Base-by-base conservation (phyloP, 2,113 vertebrate genomes). In the Butorides virescens region DNA sequence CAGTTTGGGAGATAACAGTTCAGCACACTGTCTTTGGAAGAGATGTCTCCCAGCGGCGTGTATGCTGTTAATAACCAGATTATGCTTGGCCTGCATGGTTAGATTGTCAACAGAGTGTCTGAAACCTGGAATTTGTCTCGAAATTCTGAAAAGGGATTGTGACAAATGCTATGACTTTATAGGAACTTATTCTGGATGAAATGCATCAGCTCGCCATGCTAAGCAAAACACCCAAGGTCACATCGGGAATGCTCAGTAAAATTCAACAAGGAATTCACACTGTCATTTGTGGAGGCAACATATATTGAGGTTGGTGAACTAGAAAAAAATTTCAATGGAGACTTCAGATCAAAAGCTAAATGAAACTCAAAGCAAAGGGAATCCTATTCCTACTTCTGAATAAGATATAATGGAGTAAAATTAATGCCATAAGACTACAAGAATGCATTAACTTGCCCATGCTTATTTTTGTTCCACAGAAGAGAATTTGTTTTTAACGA, bases 381-480 rank as follows among this genome's bases (percentile, higher is more conserved):
- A 72, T 72, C 36, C 53, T 75, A 39, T 56, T 70, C 37, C 53
- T 77, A 70, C 53, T 89, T 90, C 50, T 85, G 21, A 92, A 10
- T 37, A 68, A 71, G 56, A 91, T n/a, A 84, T 32, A 92, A 86
- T 7, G 5, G 39, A 75, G 7, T 81, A 79, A 97, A 93, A 91
- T 46, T 84, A 94, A 83, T 86, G 50, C 22, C 16, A 6, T 71
- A 77, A 50, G 62, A 86, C 50, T 92, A 50, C 11, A 95, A 66
- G 89, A 90, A 95, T 52, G 55, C 26, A 76, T 73, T 93, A 79
- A 93, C 47, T 61, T 88, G 89, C 21, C 83, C 76, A 18, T 27
- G 58, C 86, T 82, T 93, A 89, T 82, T 92, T 94, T 80, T 85
- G 50, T 67, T 86, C 49, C 70, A 86, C 73, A 74, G 42, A 87